Evolutionary conservation across 2,797 vertebrate species (phyloP).

Genomic region (Rhinatrema bivittatum): DNA sequence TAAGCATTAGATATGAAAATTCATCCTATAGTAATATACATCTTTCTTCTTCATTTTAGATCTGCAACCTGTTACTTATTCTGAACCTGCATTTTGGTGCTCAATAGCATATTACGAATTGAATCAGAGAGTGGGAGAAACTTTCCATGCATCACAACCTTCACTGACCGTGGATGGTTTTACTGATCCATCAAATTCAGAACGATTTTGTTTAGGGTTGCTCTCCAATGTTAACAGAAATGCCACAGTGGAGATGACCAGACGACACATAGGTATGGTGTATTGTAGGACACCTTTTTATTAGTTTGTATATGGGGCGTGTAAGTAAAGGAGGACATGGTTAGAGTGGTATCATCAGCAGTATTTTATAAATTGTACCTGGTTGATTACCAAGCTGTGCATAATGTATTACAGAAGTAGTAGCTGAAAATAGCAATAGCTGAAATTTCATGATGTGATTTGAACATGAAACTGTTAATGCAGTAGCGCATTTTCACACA

Average conservation of each 20-base stretch:
- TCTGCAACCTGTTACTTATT: conserved; percentile 93
- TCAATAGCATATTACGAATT: conserved; percentile 98
- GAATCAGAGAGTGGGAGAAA: conserved; percentile 95
- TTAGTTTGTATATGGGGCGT: no score
- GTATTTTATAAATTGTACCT: no score
- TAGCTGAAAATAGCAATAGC: no score
- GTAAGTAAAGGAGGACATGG: no score
- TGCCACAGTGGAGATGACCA: conserved; percentile 95
- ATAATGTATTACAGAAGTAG: no score
- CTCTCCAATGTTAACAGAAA: conserved; percentile 96
- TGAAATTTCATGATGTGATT: no score
- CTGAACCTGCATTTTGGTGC: conserved; percentile 96
- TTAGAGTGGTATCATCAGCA: no score
- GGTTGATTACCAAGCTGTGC: no score
- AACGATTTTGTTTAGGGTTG: conserved; percentile 90
- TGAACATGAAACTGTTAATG: no score
- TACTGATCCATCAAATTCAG: conserved; percentile 95
- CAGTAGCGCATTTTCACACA: no score
- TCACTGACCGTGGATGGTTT: conserved; percentile 94
- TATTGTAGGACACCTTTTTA: neutral
- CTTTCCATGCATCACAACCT: conserved; percentile 93
- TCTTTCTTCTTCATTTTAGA: conserved; percentile 52
- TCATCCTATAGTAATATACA: no score
- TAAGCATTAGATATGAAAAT: no score
- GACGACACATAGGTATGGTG: conserved; percentile 87